Conservation (phyloP, 1,140 invertebrate genomes). For the Drosophila carrolli region DNA sequence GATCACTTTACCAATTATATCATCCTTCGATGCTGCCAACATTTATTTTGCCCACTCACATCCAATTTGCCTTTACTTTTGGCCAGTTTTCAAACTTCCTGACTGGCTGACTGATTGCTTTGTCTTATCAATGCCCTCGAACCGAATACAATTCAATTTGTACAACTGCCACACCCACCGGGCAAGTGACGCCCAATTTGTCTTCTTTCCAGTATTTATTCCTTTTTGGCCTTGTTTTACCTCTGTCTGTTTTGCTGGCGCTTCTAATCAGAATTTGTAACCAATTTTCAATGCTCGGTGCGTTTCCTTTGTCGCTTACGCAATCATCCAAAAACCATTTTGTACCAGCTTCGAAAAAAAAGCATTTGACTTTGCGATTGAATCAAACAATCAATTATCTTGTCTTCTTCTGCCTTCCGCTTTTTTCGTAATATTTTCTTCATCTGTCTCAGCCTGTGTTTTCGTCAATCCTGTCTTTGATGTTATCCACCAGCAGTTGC, state of each 20-base stretch:
- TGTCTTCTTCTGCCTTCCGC: slow-evolving; percentile 49
- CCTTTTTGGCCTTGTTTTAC: slow-evolving; percentile 44
- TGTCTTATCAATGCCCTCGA: slow-evolving; percentile 68
- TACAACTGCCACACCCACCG: slow-evolving; percentile 64
- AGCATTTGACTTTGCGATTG: slow-evolving; percentile 77
- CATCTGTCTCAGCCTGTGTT: slow-evolving; percentile 17
- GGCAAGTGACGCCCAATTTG: slow-evolving; percentile 29
- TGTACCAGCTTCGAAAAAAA: slow-evolving; percentile 48
- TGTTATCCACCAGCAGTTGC: slow-evolving; percentile 37
- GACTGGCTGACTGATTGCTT: slow-evolving; percentile 78
- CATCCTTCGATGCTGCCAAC: slow-evolving; percentile 25
- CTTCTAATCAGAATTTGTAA: slow-evolving; percentile 82
- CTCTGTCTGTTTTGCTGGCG: slow-evolving; percentile 60
- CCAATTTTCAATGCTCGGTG: slow-evolving; percentile 74
- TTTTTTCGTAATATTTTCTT: slow-evolving; percentile 29
- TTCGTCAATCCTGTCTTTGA: slow-evolving; percentile 23
- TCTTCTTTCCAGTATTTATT: slow-evolving; percentile 25
- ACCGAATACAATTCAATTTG: slow-evolving; percentile 80
- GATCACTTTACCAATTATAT: slow-evolving; percentile 60
- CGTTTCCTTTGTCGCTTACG: slow-evolving; percentile 76
- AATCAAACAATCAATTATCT: slow-evolving; percentile 83
- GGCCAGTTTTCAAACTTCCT: slow-evolving; percentile 58
- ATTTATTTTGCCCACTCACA: slow-evolving; percentile 30
- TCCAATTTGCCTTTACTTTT: slow-evolving; percentile 15
- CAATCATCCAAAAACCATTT: slow-evolving; percentile 63